Percentiles rank a stretch among this genome's conserved stretches.
These are phyloP conservation scores for Pelagia noctiluca DNA, from an alignment of 30 jellyfish, hydroid and myxozoan species.

Conservation along the genomic window DNA sequence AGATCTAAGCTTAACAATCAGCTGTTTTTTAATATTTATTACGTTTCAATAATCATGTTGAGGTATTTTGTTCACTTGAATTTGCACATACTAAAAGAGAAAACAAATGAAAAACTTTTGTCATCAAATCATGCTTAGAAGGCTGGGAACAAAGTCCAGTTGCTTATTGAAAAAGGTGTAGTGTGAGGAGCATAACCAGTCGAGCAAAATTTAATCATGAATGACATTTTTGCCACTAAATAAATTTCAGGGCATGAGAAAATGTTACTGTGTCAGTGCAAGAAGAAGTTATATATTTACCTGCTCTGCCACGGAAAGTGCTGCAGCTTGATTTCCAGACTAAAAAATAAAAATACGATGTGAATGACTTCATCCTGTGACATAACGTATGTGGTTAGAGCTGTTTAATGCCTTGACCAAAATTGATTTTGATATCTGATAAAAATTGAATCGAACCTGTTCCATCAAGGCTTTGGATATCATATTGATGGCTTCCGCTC, in stretches of 20 bases:
- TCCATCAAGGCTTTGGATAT: constrained; percentile 83
- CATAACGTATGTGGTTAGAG: not conserved
- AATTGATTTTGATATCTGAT: not conserved
- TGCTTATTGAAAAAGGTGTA: not conserved
- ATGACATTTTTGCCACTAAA: not conserved
- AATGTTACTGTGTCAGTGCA: not conserved
- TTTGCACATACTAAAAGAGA: too few species aligned
- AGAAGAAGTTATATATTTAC: constrained; percentile 15
- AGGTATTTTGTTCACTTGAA: too few species aligned
- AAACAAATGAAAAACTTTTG: too few species aligned
- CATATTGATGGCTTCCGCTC: constrained; percentile 90
- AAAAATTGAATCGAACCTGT: not conserved
- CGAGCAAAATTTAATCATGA: not conserved
- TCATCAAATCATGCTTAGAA: too few species aligned
- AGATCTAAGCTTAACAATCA: too few species aligned
- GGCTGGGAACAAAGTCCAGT: too few species aligned
- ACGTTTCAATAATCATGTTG: too few species aligned
- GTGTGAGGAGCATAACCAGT: not conserved
- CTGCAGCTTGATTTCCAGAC: constrained; percentile 98
- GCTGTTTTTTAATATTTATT: too few species aligned
- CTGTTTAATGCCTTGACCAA: not conserved
- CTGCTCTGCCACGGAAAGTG: constrained; percentile 97
- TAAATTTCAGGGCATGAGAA: not conserved
- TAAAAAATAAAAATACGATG: constrained; percentile 21
- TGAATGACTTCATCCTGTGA: not conserved